Conservation (phyloP, 1,140 invertebrate genomes). For the Monochamus saltuarius region DNA sequence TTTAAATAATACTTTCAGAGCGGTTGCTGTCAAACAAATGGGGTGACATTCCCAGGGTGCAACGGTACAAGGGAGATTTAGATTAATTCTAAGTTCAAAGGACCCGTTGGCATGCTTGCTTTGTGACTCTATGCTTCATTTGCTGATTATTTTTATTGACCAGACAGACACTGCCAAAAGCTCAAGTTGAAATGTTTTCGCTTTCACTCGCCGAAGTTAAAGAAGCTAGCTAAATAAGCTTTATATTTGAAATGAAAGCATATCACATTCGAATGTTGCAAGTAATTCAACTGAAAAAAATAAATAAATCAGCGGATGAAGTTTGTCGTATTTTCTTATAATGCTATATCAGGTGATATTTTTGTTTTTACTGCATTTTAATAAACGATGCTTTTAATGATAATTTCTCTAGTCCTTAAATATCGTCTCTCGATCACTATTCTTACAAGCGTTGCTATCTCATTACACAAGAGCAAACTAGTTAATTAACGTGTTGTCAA, state of each 20-base stretch:
- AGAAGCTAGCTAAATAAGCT: too few relatives aligned
- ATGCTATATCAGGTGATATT: too few relatives aligned
- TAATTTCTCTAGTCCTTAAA: background rate
- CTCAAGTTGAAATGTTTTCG: slow-evolving; percentile 14
- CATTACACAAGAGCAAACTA: background rate
- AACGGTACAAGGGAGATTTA: slow-evolving; percentile 35
- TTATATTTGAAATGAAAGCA: too few relatives aligned
- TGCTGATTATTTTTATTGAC: slow-evolving; percentile 46
- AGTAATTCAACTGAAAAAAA: too few relatives aligned
- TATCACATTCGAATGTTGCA: too few relatives aligned
- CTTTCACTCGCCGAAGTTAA: too few relatives aligned
- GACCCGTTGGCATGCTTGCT: slow-evolving; percentile 39
- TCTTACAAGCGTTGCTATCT: background rate
- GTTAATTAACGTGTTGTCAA: slow-evolving; percentile 5
- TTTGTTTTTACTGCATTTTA: too few relatives aligned
- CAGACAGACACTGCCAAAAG: slow-evolving; percentile 22
- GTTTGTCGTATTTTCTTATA: too few relatives aligned
- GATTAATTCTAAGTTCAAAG: slow-evolving; percentile 46
- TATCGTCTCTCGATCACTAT: background rate
- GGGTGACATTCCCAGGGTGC: slow-evolving; percentile 37
- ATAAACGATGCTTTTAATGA: too few relatives aligned
- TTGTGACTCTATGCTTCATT: slow-evolving; percentile 43
- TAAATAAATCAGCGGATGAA: too few relatives aligned
- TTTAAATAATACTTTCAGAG: slow-evolving; percentile 36
- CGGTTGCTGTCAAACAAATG: slow-evolving; percentile 34